A percentile compares a stretch with the other conserved stretches of the same genome.
Conservation (phyloP, 2,888 invertebrate genomes). For the Heteromurus nitidus region DNA sequence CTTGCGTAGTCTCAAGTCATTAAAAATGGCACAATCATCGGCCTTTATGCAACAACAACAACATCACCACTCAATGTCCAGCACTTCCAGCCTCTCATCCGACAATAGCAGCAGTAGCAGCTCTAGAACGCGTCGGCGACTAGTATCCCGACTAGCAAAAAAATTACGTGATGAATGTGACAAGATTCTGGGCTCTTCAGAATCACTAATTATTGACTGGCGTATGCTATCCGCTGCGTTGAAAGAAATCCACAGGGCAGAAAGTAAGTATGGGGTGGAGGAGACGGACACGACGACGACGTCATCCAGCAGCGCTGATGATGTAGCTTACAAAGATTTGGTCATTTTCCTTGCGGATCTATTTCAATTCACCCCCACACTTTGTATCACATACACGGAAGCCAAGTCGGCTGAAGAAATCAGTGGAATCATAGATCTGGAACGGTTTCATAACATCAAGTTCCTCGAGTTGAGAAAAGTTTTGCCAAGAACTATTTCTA, state of each 20-base stretch:
- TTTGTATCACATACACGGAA: conserved; percentile 67
- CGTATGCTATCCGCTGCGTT: conserved; percentile 64
- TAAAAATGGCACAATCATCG: conserved; percentile 37
- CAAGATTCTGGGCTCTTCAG: conserved; percentile 69
- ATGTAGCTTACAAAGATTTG: conserved; percentile 66
- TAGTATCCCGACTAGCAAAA: conserved; percentile 66
- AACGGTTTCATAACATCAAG: conserved; percentile 67
- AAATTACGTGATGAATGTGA: conserved; percentile 71
- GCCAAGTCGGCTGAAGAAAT: conserved; percentile 37
- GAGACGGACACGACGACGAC: not conserved
- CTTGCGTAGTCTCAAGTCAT: conserved; percentile 12
- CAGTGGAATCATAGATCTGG: conserved; percentile 65
- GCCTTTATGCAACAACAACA: not conserved
- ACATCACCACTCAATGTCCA: conserved; percentile 49
- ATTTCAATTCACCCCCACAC: conserved; percentile 71
- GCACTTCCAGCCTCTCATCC: conserved; percentile 60
- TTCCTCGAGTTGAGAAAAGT: conserved; percentile 71
- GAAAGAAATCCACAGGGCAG: conserved; percentile 40
- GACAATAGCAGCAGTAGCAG: conserved; percentile 56
- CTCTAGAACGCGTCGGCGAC: conserved; percentile 57
- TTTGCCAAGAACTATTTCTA: conserved; percentile 63
- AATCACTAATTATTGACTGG: conserved; percentile 71
- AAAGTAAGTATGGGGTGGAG: conserved; percentile 49
- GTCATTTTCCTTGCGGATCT: conserved; percentile 72
- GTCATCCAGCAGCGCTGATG: conserved; percentile 21